Evolutionary conservation across 2,888 invertebrate species (phyloP).

Genomic region (Alsophila aescularia): DNA sequence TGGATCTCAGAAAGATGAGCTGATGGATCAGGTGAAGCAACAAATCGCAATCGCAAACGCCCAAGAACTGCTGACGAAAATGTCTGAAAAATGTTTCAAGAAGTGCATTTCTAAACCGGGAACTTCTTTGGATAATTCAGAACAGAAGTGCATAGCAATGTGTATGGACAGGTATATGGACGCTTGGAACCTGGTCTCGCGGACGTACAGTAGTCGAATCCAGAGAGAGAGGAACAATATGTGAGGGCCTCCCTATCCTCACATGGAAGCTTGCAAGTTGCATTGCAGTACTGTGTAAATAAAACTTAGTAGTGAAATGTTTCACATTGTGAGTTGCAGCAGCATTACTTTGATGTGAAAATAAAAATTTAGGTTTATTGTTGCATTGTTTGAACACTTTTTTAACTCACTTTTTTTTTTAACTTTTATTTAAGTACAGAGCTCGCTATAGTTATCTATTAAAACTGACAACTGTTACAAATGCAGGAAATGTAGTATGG

Average conservation of each 20-base stretch:
- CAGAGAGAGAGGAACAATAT: slow-evolving; percentile 90
- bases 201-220: slow-evolving; percentile 93
- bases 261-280: slow-evolving; percentile 46
- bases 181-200: slow-evolving; percentile 96
- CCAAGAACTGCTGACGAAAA: slow-evolving; percentile 97
- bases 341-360: slow-evolving; percentile 70
- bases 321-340: slow-evolving; percentile 63
- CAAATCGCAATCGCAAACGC: slow-evolving; percentile 97
- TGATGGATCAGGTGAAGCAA: slow-evolving; percentile 97
- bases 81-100: slow-evolving; percentile 98
- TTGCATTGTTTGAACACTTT: slow-evolving; percentile 43
- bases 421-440: slow-evolving; percentile 14
- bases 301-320: slow-evolving; percentile 72
- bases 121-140: slow-evolving; percentile 93
- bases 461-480: slow-evolving; percentile 14
- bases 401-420: slow-evolving; percentile 23
- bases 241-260: slow-evolving; percentile 60
- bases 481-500: slow-evolving; percentile 33
- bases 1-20: slow-evolving; percentile 90
- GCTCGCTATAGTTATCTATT: slow-evolving; percentile 14
- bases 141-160: slow-evolving; percentile 98
- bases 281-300: slow-evolving; percentile 72
- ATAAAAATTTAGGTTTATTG: slow-evolving; percentile 65
- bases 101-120: slow-evolving; percentile 97
- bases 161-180: slow-evolving; percentile 99